A percentile compares a stretch with the other conserved stretches of the same genome.
These are phyloP conservation scores for Adelognathus sp. DNA, from an alignment of 2,888 invertebrate genomes.

Conservation along the genomic window DNA sequence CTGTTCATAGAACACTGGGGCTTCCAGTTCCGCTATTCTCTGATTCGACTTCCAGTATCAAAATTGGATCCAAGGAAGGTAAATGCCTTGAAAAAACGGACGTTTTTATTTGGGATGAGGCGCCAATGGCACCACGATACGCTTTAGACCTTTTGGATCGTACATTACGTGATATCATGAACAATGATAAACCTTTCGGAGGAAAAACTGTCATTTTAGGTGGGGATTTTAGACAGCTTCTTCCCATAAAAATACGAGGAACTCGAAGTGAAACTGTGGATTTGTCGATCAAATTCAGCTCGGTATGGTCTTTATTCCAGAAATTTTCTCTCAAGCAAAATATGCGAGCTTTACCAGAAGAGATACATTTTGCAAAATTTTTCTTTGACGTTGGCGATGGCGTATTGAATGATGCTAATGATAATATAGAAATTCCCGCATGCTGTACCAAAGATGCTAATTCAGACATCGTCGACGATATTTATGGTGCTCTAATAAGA, in stretches of 20 bases:
- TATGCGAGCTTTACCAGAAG: constrained; percentile 32
- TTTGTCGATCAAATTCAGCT: constrained; percentile 51
- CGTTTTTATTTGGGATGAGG: too few relatives aligned
- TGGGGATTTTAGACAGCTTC: constrained; percentile 20
- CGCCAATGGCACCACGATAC: too few relatives aligned
- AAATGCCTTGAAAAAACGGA: background rate
- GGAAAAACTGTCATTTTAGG: too few relatives aligned
- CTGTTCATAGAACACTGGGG: constrained; percentile 71
- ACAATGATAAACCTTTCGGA: too few relatives aligned
- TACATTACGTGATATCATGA: background rate
- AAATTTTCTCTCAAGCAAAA: constrained; percentile 40
- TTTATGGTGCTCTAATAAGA: background rate
- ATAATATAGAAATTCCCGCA: constrained; percentile 5
- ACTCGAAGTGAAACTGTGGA: constrained; percentile 42
- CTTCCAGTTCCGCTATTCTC: background rate
- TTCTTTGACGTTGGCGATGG: constrained; percentile 27
- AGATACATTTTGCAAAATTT: constrained; percentile 45
- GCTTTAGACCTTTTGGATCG: too few relatives aligned
- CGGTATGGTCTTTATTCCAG: constrained; percentile 19
- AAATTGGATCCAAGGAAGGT: background rate
- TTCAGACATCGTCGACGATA: background rate
- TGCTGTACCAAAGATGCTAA: background rate
- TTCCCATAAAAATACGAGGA: constrained; percentile 6
- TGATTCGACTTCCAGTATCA: background rate
- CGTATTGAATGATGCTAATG: constrained; percentile 2